A percentile compares a stretch with the other conserved stretches of the same genome.
These are phyloP conservation scores for Hyposoter didymator DNA, from an alignment of 2,888 invertebrate species.

Conservation along the genomic window DNA sequence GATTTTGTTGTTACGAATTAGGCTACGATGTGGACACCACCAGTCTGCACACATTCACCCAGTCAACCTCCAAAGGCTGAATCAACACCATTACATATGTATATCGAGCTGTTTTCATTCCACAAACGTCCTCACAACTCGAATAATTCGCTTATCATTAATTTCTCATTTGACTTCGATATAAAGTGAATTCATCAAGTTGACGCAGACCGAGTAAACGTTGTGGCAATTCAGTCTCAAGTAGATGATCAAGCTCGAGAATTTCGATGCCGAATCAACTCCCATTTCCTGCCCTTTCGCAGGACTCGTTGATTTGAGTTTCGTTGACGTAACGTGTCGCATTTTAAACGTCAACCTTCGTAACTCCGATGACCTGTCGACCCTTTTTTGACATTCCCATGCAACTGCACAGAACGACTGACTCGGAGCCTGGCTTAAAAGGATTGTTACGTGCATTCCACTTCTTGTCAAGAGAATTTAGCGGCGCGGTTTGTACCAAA, in stretches of 20 bases:
- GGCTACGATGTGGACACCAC: slow-evolving; percentile 32
- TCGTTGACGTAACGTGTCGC: background rate
- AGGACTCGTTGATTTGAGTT: background rate
- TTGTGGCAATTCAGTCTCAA: background rate
- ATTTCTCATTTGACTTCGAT: slow-evolving; percentile 31
- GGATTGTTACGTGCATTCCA: slow-evolving; percentile 33
- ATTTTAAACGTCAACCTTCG: background rate
- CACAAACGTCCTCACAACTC: slow-evolving; percentile 14
- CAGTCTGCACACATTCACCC: slow-evolving; percentile 32
- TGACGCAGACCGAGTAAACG: background rate
- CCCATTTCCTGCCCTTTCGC: background rate
- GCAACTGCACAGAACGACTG: background rate
- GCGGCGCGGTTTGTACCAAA: background rate
- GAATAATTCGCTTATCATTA: slow-evolving; percentile 42
- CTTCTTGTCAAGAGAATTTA: slow-evolving; percentile 10
- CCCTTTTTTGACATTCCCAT: background rate
- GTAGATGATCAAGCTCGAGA: background rate
- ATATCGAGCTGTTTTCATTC: background rate
- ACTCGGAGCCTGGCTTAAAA: background rate
- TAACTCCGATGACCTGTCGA: background rate
- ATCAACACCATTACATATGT: slow-evolving; percentile 29
- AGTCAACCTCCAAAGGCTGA: slow-evolving; percentile 24
- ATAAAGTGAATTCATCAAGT: slow-evolving; percentile 41
- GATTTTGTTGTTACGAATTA: slow-evolving; percentile 62
- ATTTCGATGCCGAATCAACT: background rate